Base-by-base conservation (phyloP, 2,113 vertebrate species). In the Holacanthus passer region DNA sequence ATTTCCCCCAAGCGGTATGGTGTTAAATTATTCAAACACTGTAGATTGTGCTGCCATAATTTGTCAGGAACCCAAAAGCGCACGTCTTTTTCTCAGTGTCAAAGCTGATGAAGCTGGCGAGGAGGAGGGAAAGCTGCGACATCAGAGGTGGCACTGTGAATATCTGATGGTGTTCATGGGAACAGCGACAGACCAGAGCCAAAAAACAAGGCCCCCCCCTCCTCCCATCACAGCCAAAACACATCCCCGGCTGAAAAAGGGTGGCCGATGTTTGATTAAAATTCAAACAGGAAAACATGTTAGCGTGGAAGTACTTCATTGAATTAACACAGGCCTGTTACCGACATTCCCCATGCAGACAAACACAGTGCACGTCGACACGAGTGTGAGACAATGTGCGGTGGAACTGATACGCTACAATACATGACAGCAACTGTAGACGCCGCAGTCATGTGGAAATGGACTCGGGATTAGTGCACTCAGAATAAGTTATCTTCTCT, bases 1-100 rank as follows among this genome's bases (percentile, higher is more conserved):
- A 50, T 64, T 56, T 24, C 75, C 73, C 82, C 24, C 52, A 64
- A 87, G 88, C 52, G 8, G 31, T 27, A 22, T 37, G 3, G 52
- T 88, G 77, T 79, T 88, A 75, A 93, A 93, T 86, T 90, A 90
- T 94, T 93, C 85, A 89, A 86, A 86, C 85, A 59, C 48, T 87
- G 67, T 90, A 64, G 83, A 93, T 80, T 87, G 81, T 74, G 63
- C 82, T 65, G 73, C 82, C 64, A 68, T 92, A 91, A 93, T 95
- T 94, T 94, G 89, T 94, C 89, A 89, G 84, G 78, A 90, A 87
- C 82, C 90, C 88, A 90, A 90, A 92, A 81, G 89, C 90, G 83
- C 81, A 91, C 90, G 91, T 91, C 88, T 88, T 85, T 93, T 91
- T 91, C 84, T 91, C 58, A 41, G 67, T 88, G 92, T 94, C 91